These are phyloP conservation scores for Cossypha dichroa DNA, from an alignment of 2,797 vertebrate genomes.

Conservation along the genomic window DNA sequence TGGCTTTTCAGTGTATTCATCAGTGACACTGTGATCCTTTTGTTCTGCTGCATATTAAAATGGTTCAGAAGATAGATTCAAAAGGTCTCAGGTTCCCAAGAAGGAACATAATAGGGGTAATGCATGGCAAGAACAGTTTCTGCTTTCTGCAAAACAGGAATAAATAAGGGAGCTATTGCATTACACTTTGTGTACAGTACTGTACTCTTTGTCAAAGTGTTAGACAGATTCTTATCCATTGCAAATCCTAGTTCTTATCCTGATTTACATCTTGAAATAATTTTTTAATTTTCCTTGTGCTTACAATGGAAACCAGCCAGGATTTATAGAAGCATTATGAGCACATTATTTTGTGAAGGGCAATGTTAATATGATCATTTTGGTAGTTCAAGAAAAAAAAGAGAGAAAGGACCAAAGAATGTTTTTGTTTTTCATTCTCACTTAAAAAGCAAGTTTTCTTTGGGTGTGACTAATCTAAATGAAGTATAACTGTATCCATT, in stretches of 20 bases:
- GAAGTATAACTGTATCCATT: conserved; percentile 62
- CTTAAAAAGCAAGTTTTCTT: conserved; percentile 36
- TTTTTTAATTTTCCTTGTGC: conserved; percentile 18
- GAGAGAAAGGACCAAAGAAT: background rate
- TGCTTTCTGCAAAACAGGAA: conserved; percentile 13
- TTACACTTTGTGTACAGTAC: background rate
- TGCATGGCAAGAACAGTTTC: conserved; percentile 37
- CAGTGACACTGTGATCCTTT: conserved; percentile 53
- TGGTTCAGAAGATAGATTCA: conserved; percentile 67
- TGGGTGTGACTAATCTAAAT: conserved; percentile 42
- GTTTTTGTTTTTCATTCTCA: conserved; percentile 20
- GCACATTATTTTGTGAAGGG: background rate
- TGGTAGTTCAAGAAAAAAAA: background rate
- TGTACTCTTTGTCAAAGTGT: background rate
- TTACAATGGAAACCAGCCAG: conserved; percentile 3
- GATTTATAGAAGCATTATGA: conserved; percentile 11
- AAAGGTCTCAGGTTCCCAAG: conserved; percentile 72
- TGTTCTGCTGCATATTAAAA: conserved; percentile 59
- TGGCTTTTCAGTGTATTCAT: background rate
- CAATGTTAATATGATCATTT: conserved; percentile 10
- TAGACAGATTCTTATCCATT: conserved; percentile 7
- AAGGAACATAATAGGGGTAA: conserved; percentile 62
- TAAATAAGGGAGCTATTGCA: background rate
- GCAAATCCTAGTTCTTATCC: conserved; percentile 1
- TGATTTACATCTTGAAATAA: background rate